phyloP scores from a whole-genome alignment of 2,113 vertebrate genomes.

The Hemichromis elongatus region DNA sequence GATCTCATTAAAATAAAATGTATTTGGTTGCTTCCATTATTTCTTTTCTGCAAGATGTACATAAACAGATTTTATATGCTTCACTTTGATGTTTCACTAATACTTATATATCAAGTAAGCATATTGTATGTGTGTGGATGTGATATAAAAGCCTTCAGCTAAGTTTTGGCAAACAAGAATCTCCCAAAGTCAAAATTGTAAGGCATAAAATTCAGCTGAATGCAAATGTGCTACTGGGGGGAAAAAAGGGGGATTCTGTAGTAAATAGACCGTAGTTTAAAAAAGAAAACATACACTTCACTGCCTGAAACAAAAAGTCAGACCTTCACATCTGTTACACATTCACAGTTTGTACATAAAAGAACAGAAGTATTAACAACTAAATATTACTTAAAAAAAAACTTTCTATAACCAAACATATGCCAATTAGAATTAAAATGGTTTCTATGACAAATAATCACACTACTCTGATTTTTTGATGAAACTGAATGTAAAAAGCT shows the following conservation, averaged over 20 bases:
- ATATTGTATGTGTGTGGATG: background rate
- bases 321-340: background rate
- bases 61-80: background rate
- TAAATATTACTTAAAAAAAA: background rate
- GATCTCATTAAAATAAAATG: background rate
- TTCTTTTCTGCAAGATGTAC: background rate
- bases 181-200: background rate
- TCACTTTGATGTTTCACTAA: background rate
- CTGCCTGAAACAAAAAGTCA: background rate
- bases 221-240: background rate
- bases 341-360: background rate
- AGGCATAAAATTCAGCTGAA: background rate
- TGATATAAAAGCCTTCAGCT: background rate
- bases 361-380: background rate
- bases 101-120: background rate
- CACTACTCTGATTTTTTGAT: background rate
- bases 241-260: background rate
- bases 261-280: background rate
- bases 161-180: background rate
- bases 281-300: background rate
- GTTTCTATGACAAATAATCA: background rate
- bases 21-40: background rate
- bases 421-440: background rate
- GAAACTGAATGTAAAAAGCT: slow-evolving; percentile 32
- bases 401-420: background rate